Conservation (phyloP, 2,888 invertebrate genomes). For the Drosophila prolongata region DNA sequence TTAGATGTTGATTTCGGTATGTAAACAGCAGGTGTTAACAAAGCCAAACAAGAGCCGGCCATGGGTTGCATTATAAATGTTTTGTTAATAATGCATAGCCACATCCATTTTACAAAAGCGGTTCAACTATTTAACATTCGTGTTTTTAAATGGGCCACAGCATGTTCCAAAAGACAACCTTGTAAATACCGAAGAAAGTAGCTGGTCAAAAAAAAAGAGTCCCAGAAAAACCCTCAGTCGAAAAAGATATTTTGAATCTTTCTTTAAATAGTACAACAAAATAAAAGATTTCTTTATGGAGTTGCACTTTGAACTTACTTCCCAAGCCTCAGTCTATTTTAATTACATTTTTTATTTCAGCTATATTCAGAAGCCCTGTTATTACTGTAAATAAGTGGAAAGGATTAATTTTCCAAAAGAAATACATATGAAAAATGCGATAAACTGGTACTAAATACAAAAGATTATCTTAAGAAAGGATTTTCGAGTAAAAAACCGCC, state of each 20-base stretch:
- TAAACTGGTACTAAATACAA: no score
- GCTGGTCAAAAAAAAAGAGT: neutral
- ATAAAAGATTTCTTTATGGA: no score
- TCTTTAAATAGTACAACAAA: no score
- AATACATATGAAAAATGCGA: no score
- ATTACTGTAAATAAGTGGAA: no score
- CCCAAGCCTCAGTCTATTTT: no score
- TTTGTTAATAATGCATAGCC: conserved; percentile 60
- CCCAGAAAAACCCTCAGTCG: neutral
- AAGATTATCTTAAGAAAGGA: neutral
- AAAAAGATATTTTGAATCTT: no score
- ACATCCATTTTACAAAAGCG: conserved; percentile 53
- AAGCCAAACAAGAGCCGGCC: conserved; percentile 40
- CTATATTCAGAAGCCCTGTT: no score
- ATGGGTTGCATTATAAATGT: conserved; percentile 53
- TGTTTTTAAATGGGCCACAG: conserved; percentile 51
- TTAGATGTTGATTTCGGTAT: conserved; percentile 70
- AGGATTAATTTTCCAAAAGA: no score
- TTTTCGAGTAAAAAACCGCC: neutral
- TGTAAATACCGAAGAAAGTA: conserved; percentile 10
- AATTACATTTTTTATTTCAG: no score
- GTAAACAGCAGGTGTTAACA: conserved; percentile 80
- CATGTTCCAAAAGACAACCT: conserved; percentile 21
- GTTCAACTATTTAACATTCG: conserved; percentile 38
- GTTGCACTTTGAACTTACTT: no score